These are phyloP conservation scores for Euthynnus affinis DNA, from an alignment of 2,797 vertebrate genomes.

Conservation along the genomic window DNA sequence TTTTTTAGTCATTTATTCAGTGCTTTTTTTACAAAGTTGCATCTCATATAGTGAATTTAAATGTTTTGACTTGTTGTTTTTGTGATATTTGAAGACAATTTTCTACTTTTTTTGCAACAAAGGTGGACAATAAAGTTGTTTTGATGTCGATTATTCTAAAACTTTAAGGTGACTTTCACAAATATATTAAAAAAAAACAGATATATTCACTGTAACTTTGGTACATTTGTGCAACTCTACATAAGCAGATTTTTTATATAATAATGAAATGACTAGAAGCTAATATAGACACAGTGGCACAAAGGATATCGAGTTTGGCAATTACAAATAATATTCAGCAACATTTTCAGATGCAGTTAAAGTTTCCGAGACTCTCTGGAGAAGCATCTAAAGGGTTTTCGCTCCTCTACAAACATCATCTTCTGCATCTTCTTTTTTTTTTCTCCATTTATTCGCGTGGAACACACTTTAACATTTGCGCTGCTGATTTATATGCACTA, in stretches of 20 bases:
- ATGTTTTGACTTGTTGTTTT: too few species aligned
- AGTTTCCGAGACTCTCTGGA: neutral
- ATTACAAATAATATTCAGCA: conserved; percentile 23
- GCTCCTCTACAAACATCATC: neutral
- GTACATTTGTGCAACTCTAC: conserved; percentile 4
- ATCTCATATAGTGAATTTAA: too few species aligned
- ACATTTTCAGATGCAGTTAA: conserved; percentile 6
- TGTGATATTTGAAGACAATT: too few species aligned
- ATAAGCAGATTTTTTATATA: conserved; percentile 9
- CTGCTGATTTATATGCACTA: conserved; percentile 25
- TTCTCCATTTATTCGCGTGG: conserved; percentile 6
- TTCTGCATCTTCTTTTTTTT: conserved; percentile 1
- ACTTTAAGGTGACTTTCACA: conserved; percentile 15
- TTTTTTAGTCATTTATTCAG: too few species aligned
- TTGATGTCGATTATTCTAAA: neutral
- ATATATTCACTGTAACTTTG: conserved; percentile 1
- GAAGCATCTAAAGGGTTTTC: neutral
- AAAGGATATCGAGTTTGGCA: conserved; percentile 26
- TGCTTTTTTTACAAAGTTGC: too few species aligned
- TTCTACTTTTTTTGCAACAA: too few species aligned
- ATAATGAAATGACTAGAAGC: conserved; percentile 17
- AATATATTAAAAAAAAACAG: conserved; percentile 3
- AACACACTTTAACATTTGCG: conserved; percentile 2
- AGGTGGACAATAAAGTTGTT: too few species aligned
- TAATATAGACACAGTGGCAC: conserved; percentile 20